These are phyloP conservation scores for Lasius fuliginosus DNA, from an alignment of 2,888 invertebrate species.

Conservation along the genomic window DNA sequence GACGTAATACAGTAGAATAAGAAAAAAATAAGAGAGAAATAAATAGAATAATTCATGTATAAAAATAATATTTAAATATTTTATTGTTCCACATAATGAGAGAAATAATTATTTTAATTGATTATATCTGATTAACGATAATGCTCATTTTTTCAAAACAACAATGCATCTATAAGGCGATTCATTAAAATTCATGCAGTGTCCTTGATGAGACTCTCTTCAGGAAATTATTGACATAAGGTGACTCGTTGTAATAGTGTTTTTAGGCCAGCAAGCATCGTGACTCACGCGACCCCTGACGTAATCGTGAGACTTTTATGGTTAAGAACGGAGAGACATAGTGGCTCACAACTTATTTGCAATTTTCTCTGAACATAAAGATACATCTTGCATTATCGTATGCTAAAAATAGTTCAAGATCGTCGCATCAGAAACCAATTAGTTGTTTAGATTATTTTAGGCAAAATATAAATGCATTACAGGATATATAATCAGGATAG, in stretches of 20 bases:
- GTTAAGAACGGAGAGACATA: conserved; percentile 75
- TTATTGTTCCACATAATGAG: neutral
- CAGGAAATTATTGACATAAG: conserved; percentile 63
- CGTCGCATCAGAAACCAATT: neutral
- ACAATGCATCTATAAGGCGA: neutral
- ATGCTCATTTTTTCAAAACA: neutral
- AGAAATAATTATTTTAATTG: neutral
- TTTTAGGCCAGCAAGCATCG: conserved; percentile 75
- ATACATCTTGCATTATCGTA: conserved; percentile 20
- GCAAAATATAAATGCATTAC: neutral
- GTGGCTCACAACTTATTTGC: conserved; percentile 59
- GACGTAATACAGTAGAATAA: too few species aligned
- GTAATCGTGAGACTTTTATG: conserved; percentile 79
- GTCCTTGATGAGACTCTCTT: conserved; percentile 52
- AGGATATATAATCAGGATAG: neutral
- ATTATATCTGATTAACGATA: neutral
- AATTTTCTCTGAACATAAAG: conserved; percentile 54
- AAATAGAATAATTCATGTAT: too few species aligned
- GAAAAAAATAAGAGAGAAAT: too few species aligned
- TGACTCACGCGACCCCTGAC: conserved; percentile 75
- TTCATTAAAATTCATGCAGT: conserved; percentile 10
- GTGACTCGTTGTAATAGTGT: conserved; percentile 66
- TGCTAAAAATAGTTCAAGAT: neutral
- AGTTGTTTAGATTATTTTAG: neutral
- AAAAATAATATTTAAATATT: too few species aligned